Base-by-base conservation (phyloP, 2,888 invertebrate species). In the Hypercompe scribonia region DNA sequence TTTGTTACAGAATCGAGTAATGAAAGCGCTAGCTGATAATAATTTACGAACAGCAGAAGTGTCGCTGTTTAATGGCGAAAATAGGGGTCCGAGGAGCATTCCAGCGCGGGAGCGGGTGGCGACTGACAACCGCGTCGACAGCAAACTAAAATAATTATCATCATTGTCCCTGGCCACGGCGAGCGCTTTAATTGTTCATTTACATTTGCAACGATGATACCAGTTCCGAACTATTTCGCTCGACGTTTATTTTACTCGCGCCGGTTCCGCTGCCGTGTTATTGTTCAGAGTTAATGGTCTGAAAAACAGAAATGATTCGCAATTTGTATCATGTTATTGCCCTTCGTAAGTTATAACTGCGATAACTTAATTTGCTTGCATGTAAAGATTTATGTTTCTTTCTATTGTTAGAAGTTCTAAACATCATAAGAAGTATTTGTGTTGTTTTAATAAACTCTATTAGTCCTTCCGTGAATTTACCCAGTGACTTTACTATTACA, bases 61-160 rank as follows among this genome's bases (percentile, higher is more conserved):
- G 95, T 94, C 95, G 93, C 91, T 93, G 91, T 94, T 93, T 94
- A 95, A 94, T 94, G 92, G 94, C 88, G 93, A 92, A 90, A 91
- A 90, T 88, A 88, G 91, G 91, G 91, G 89, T 88, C 93, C 92
- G 93, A 94, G 93, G 84, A 93, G 93, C 94, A 95, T 95, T 95
- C 95, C 95, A 91, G 85, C 84, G 90, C 86, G 89, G 86, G 90
- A 84, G 86, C 86, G 83, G 81, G 85, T 82, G 88, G 77, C 90
- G 92, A 91, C 90, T 93, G 94, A 94, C 94, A 91, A 88, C 92
- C 92, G 90, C 91, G 93, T 90, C 92, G 94, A 93, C 95, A 93
- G 89, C 94, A 90, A 95, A 95, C 95, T 95, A 94, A 95, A 95
- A 95, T 95, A 95, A 95, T 95, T 95, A 95, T 95, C 93, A 94